Base-by-base conservation (phyloP, 2,113 vertebrate genomes). In the Pantherophis guttatus region DNA sequence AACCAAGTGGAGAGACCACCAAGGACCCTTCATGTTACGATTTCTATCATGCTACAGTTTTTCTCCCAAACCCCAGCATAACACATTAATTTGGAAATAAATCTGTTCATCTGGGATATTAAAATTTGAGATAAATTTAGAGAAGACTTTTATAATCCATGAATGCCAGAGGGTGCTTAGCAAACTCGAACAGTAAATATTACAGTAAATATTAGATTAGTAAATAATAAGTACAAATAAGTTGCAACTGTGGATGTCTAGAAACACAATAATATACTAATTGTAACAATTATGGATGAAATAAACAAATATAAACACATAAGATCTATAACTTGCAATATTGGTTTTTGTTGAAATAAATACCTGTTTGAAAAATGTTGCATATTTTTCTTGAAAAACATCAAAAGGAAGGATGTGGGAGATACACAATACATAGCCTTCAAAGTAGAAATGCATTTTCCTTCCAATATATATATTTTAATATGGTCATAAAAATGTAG, bases 401-500 rank as follows among this genome's bases (percentile, higher is more conserved):
- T 87, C 53, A 87, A 59, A 13, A 29, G n/a, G 11, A 88, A 92
- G 59, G 29, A 88, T 92, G 33, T 54, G n/a, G 50, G 9, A 55
- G 50, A 29, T 39, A n/a, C n/a, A 24, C 21, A 54, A 52, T 19
- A 23, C 53, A 53, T 29, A 8, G 3, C 15, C 33, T 86, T 24
- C 12, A 88, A 81, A 44, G 8, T 3, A 92, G 15, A 70, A 75
- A 24, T 65, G 52, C 23, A 75, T 88, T 75, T 88, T 55, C 15
- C n/a, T 88, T 52, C n/a, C 50, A 15, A 15, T 55, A 19, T 29
- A 29, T 29, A 44, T 39, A 39, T 52, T 91, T 91, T 59, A 88
- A 88, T 88, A 65, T 26, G 21, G 8, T 88, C 59, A 88, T 92
- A 29, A 88, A 88, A 92, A 92, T 92, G 17, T 53, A 92, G 50